These are phyloP conservation scores for Escarpia spicata DNA, from an alignment of 2,888 invertebrate genomes.

Conservation along the genomic window DNA sequence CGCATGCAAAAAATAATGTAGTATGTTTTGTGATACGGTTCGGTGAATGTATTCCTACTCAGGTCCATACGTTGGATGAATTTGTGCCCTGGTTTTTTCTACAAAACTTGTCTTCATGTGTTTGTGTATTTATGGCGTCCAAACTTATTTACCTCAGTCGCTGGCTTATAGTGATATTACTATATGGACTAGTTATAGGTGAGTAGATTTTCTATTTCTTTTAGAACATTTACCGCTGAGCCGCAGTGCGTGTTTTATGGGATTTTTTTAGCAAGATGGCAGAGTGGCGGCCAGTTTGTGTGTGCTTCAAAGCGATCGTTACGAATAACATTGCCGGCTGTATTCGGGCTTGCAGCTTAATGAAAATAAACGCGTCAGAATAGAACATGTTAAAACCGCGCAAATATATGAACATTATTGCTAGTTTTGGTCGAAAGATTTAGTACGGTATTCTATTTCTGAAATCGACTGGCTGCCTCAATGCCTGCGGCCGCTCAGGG, in stretches of 20 bases:
- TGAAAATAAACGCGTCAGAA: not conserved
- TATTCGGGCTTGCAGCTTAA: not conserved
- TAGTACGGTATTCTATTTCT: not conserved
- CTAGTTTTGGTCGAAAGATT: not conserved
- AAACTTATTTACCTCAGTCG: conserved; percentile 22
- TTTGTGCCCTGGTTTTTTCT: conserved; percentile 17
- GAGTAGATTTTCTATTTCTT: conserved; percentile 20
- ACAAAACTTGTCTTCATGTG: conserved; percentile 23
- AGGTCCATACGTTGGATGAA: conserved; percentile 20
- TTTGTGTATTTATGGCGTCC: conserved; percentile 25
- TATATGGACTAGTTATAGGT: conserved; percentile 18
- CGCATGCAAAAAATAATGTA: conserved; percentile 4
- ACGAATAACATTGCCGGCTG: not conserved
- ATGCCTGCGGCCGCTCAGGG: not conserved
- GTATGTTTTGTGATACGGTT: conserved; percentile 22
- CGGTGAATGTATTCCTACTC: conserved; percentile 22
- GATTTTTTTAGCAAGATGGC: conserved; percentile 16
- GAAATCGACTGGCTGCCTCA: not conserved
- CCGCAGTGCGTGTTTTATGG: conserved; percentile 13
- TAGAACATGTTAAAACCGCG: not conserved
- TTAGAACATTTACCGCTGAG: conserved; percentile 16
- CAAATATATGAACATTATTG: not conserved
- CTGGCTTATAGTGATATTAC: conserved; percentile 21
- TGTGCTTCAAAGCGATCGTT: conserved; percentile 9
- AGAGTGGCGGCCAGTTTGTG: conserved; percentile 13